Evolutionary conservation across 2,888 invertebrate species (phyloP).

Genomic region (Cyrtodaria siliqua): DNA sequence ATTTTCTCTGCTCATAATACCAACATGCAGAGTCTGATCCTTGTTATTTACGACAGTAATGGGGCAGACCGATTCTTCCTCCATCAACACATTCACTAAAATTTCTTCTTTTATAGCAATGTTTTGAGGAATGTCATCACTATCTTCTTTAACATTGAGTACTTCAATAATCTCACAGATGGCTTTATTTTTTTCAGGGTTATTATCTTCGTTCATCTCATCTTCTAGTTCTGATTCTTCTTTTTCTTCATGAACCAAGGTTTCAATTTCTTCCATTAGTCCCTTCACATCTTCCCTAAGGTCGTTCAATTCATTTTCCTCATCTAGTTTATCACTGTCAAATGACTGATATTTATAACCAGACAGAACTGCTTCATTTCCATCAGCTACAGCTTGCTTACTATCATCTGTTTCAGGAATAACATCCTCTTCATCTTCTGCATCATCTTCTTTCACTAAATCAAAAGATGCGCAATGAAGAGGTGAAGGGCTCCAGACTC

Average conservation of each 20-base stretch:
- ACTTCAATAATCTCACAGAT: not conserved
- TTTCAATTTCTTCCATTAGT: conserved; percentile 50
- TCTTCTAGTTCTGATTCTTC: not conserved
- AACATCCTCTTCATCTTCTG: conserved; percentile 10
- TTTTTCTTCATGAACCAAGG: conserved; percentile 11
- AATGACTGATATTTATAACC: conserved; percentile 27
- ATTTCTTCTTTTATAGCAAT: too few relatives aligned
- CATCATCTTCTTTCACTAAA: not conserved
- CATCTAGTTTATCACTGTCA: not conserved
- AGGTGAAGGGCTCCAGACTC: conserved; percentile 54
- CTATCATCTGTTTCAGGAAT: conserved; percentile 11
- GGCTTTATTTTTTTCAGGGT: conserved; percentile 7
- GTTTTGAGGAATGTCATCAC: too few relatives aligned
- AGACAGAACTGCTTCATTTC: not conserved
- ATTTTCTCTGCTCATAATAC: not conserved
- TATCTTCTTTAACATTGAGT: too few relatives aligned
- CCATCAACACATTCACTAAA: too few relatives aligned
- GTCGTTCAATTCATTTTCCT: conserved; percentile 26
- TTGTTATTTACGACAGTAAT: too few relatives aligned
- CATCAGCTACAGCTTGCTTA: conserved; percentile 16
- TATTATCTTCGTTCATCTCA: not conserved
- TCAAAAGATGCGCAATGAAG: conserved; percentile 14
- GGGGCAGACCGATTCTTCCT: too few relatives aligned
- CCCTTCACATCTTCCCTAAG: conserved; percentile 45
- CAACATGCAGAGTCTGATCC: not conserved